These are phyloP conservation scores for Marmota flaviventris DNA, from an alignment of 2,113 vertebrate species.

Conservation along the genomic window DNA sequence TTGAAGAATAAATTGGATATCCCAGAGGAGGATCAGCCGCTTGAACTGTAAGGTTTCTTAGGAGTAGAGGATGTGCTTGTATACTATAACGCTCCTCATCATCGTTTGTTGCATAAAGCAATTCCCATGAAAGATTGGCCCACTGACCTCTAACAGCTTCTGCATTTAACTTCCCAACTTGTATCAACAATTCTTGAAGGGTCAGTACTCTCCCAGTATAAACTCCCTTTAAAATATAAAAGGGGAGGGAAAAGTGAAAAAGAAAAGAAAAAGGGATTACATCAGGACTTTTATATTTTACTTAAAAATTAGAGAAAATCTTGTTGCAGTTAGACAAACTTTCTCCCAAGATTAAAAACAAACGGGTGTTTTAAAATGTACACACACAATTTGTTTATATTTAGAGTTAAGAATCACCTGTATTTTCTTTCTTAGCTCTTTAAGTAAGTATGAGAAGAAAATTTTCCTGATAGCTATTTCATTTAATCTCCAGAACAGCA, in stretches of 20 bases:
- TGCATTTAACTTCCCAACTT: conserved; percentile 93
- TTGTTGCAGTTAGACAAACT: neutral
- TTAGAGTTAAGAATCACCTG: neutral
- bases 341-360: neutral
- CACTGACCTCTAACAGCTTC: conserved; percentile 97
- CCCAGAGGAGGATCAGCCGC: conserved; percentile 97
- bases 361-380: conserved; percentile 35
- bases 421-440: conserved; percentile 1
- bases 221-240: conserved; percentile 90
- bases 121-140: conserved; percentile 99
- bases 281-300: conserved; percentile 18
- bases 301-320: neutral
- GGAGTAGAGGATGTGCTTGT: conserved; percentile 95
- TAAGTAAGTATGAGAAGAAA: neutral
- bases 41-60: conserved; percentile 97
- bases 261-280: conserved; percentile 26
- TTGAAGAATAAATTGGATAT: conserved; percentile 96
- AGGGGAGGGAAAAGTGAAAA: neutral
- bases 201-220: conserved; percentile 96
- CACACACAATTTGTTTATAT: neutral
- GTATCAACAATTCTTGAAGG: conserved; percentile 94
- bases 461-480: neutral
- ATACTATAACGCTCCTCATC: conserved; percentile 99
- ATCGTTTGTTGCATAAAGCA: conserved; percentile 97
- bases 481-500: neutral